Percentiles rank a stretch among this genome's conserved stretches.
Conservation (phyloP, 2,113 vertebrate genomes). For the Cryptomyrus ogoouensis region DNA sequence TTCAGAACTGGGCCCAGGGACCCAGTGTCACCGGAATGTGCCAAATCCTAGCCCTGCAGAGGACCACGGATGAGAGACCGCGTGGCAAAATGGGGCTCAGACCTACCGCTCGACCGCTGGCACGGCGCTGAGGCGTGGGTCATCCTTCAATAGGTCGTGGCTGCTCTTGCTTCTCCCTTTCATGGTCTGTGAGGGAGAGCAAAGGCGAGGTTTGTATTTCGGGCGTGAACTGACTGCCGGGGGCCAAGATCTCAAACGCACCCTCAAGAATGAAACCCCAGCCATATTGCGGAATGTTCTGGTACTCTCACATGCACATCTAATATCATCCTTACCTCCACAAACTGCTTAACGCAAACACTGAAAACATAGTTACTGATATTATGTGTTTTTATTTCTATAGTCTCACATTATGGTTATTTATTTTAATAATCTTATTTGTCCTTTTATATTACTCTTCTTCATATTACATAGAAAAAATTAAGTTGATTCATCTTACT, state of each 20-base stretch:
- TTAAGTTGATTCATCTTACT: background rate
- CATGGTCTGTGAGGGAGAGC: conserved; percentile 66
- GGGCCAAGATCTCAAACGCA: background rate
- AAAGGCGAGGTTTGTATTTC: background rate
- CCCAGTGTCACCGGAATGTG: background rate
- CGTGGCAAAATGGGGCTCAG: background rate
- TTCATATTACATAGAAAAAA: background rate
- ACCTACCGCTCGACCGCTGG: conserved; percentile 85
- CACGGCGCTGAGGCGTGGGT: conserved; percentile 85
- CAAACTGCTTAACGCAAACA: background rate
- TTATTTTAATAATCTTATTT: background rate
- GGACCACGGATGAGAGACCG: background rate
- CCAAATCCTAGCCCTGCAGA: background rate
- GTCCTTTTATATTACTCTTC: background rate
- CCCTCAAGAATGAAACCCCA: background rate
- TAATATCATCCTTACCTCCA: background rate
- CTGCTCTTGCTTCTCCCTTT: conserved; percentile 98
- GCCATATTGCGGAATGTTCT: background rate
- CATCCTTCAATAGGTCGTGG: conserved; percentile 91
- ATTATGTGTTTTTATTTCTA: background rate
- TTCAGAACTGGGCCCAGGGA: background rate
- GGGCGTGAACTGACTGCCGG: background rate
- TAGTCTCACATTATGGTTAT: background rate
- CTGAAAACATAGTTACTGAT: background rate
- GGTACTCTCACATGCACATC: background rate